A percentile compares a stretch with the other conserved stretches of the same genome.
phyloP scores from a whole-genome alignment of 2,797 vertebrate genomes.

The Eremophila alpestris region DNA sequence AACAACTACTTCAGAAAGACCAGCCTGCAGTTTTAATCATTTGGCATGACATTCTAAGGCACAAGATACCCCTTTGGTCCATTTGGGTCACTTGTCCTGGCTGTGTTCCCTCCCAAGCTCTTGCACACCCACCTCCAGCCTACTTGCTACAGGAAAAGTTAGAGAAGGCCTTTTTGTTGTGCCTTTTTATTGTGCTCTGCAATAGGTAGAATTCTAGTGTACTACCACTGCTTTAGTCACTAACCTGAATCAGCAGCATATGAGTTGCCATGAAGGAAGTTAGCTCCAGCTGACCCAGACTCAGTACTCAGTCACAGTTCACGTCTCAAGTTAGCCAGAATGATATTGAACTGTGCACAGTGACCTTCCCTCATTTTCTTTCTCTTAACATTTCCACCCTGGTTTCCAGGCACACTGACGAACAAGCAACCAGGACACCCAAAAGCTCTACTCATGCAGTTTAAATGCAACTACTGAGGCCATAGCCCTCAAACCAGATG shows the following conservation, averaged over 20 bases:
- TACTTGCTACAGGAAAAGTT: not conserved
- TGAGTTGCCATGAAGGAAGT: fast-evolving
- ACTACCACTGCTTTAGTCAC: not conserved
- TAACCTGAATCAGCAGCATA: not conserved
- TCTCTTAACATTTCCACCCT: not conserved
- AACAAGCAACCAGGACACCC: not conserved
- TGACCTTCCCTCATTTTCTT: not conserved
- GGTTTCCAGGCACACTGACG: not conserved
- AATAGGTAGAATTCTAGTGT: not conserved
- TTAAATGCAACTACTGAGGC: not conserved
- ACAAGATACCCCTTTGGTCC: fast-evolving
- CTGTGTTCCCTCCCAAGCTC: not conserved
- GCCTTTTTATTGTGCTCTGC: not conserved
- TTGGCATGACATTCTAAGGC: not conserved
- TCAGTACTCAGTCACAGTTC: not conserved
- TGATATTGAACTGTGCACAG: not conserved
- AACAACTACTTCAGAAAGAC: not conserved
- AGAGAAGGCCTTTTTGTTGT: not conserved
- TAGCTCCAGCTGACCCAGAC: not conserved
- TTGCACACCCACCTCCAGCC: not conserved
- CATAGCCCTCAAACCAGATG: not conserved
- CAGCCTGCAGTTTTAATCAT: not conserved
- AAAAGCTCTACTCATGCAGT: not conserved
- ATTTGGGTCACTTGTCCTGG: not conserved
- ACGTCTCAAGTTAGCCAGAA: not conserved